These are phyloP conservation scores for Deroplatys truncata DNA, from an alignment of 2,888 invertebrate species.

Conservation along the genomic window DNA sequence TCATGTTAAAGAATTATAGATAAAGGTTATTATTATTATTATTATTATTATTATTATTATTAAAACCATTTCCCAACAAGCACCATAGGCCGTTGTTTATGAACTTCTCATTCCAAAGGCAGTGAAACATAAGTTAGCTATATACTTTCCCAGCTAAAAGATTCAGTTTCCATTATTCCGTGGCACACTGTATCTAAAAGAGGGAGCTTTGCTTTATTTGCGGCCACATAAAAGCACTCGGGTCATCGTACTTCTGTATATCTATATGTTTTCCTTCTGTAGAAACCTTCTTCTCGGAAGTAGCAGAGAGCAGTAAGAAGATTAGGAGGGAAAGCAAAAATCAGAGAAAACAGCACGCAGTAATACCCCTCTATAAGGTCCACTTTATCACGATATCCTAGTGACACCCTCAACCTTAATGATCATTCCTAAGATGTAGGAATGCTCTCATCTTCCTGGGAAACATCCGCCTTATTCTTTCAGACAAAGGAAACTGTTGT, in stretches of 20 bases:
- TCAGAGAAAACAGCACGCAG: background rate
- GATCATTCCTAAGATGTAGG: background rate
- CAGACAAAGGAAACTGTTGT: no score
- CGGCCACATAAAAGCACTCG: constrained; percentile 15
- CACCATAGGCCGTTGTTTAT: no score
- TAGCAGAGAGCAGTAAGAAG: background rate
- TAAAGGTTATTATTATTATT: no score
- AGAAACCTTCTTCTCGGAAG: background rate
- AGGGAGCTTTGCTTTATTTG: background rate
- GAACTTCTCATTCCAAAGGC: no score
- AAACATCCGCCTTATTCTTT: background rate
- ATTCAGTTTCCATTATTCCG: background rate
- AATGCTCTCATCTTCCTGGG: background rate
- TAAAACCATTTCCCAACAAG: no score
- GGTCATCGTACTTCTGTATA: background rate
- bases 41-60: no score
- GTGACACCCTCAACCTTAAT: background rate
- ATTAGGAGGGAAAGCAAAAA: background rate
- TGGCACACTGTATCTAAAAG: background rate
- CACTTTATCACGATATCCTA: background rate
- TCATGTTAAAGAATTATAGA: no score
- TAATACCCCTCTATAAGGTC: background rate
- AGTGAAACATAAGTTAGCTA: no score
- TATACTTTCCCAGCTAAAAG: no score
- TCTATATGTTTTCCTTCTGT: background rate